Evolutionary conservation across 1,140 invertebrate genomes (phyloP), one percentile per base, ranked within the genome.

Genomic region (Rhopalosiphum maidis): DNA sequence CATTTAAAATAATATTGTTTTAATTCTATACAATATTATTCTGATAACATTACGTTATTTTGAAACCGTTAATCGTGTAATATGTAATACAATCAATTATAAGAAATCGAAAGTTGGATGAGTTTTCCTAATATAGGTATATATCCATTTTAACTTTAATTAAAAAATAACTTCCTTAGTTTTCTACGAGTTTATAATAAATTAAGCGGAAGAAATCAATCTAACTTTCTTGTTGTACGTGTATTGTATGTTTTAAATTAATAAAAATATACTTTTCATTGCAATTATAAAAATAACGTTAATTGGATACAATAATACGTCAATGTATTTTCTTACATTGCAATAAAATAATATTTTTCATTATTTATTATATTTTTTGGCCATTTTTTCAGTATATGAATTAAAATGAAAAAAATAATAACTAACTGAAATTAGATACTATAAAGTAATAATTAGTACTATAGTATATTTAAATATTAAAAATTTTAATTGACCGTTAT

Each of bases 161-260:
- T 55, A 41, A 89, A 89, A 89, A 89, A 89, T 55, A 37, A 89
- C 87, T 89, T 89, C 51, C 87, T 89, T 25, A 21, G 22, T 54
- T 35, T 25, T 23, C 48, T 51, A 51, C 1, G 51, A 89, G 41
- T 89, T 51, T 35, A 55, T 77, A n/a, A 22, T 87, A 48, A 30
- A 87, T 48, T 30, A 22, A 48, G 25, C 48, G 51, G 51, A 54
- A 89, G 48, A 41, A 25, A 23, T 89, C 35, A 35, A 89, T 3
- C 25, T 25, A 8, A 89, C 21, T 55, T 54, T 89, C 51, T 89
- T 89, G 35, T 89, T 55, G 22, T 77, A 77, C 60, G 15, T 18
- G 60, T 37, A 55, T 25, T 89, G 37, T n/a, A 51, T 55, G 35
- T 54, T 35, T 89, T 2, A n/a, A 87, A 18, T 48, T 87, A 25